Evolutionary conservation across 2,113 vertebrate genomes (phyloP).

Genomic region (Reinhardtius hippoglossoides): DNA sequence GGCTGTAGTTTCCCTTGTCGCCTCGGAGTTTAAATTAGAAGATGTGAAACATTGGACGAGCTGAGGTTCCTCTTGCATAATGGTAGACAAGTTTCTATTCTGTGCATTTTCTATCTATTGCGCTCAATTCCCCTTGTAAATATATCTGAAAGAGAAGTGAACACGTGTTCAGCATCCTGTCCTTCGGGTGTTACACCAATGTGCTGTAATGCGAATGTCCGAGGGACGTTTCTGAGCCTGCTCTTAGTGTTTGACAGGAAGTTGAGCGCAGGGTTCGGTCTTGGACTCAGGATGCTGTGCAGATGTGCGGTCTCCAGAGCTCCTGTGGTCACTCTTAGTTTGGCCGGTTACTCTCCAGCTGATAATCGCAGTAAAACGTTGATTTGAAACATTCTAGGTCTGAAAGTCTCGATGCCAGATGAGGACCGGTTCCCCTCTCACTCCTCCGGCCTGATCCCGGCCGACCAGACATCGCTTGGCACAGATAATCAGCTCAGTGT

Average conservation of each 20-base stretch:
- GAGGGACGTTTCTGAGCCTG: constrained; percentile 36
- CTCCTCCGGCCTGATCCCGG: background rate
- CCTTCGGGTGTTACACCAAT: constrained; percentile 17
- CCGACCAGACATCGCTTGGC: constrained; percentile 25
- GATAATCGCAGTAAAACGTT: background rate
- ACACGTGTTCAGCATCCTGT: constrained; percentile 29
- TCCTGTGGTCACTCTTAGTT: constrained; percentile 14
- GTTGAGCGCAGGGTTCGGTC: constrained; percentile 20
- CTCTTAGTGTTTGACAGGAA: constrained; percentile 46
- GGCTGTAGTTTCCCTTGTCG: background rate
- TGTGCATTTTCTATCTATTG: background rate
- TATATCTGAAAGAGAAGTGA: constrained; percentile 1
- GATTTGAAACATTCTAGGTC: background rate
- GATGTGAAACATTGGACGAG: background rate
- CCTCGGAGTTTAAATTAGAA: background rate
- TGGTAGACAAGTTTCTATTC: too few relatives aligned
- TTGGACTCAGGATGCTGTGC: constrained; percentile 38
- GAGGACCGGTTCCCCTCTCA: background rate
- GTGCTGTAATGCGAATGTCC: constrained; percentile 31
- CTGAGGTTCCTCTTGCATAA: background rate
- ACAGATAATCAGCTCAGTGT: too few relatives aligned
- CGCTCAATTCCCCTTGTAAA: constrained; percentile 17
- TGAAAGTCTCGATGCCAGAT: background rate
- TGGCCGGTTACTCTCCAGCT: too few relatives aligned
- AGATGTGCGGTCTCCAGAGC: constrained; percentile 45